phyloP scores from a whole-genome alignment of 2,888 invertebrate species.

The Rhimphoctona megacephalus region DNA sequence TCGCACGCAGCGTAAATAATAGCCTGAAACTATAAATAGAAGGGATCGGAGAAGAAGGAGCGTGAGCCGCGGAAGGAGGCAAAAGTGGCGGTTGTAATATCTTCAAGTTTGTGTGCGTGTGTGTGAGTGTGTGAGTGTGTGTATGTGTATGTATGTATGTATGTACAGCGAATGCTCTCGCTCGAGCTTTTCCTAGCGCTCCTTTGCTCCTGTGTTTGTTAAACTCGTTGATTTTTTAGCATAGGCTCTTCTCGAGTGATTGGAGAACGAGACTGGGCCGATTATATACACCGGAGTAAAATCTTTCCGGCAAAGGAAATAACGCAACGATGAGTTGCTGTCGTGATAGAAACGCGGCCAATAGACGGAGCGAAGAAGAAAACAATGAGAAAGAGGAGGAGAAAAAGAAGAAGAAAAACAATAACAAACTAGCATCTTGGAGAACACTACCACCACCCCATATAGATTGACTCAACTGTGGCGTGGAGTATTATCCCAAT shows the following conservation, averaged over 20 bases:
- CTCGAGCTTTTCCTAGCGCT: slow-evolving; percentile 53
- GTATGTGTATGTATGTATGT: neutral
- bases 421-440: slow-evolving; percentile 9
- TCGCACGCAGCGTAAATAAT: slow-evolving; percentile 72
- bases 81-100: slow-evolving; percentile 71
- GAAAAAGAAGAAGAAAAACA: slow-evolving; percentile 35
- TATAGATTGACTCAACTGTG: slow-evolving; percentile 31
- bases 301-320: slow-evolving; percentile 73
- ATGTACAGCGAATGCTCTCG: slow-evolving; percentile 56
- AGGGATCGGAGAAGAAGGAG: slow-evolving; percentile 64
- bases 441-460: slow-evolving; percentile 33
- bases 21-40: slow-evolving; percentile 74
- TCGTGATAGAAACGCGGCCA: slow-evolving; percentile 42
- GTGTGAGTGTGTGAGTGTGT: neutral
- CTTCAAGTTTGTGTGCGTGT: slow-evolving; percentile 11
- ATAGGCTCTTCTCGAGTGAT: neutral
- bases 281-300: slow-evolving; percentile 8
- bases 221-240: slow-evolving; percentile 35
- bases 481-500: slow-evolving; percentile 25
- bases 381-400: slow-evolving; percentile 16
- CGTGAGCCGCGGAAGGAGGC: slow-evolving; percentile 49
- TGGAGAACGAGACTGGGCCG: slow-evolving; percentile 11
- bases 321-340: slow-evolving; percentile 74
- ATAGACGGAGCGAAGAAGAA: slow-evolving; percentile 50
- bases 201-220: slow-evolving; percentile 53